Evolutionary conservation across 1,140 invertebrate species (phyloP), one percentile per base, ranked within the genome.

Genomic region (Papilio aristodemus): DNA sequence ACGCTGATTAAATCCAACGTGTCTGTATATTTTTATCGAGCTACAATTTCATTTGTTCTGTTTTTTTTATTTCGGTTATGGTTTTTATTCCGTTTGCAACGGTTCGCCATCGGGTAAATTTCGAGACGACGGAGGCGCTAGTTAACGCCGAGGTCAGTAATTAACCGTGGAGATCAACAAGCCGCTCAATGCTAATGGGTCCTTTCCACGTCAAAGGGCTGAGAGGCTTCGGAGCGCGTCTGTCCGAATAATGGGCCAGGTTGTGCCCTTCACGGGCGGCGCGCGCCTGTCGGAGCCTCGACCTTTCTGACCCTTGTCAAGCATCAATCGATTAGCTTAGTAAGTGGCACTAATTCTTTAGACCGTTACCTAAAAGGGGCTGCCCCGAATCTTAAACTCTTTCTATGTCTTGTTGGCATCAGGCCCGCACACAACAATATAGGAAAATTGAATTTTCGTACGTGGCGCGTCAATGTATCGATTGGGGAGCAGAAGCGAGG

Each of bases 221-320:
- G 79, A 86, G 83, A 85, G 84, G 87, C 85, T 85, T 84, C 75
- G 78, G 80, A 89, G 83, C 87, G 85, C 79, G 82, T 80, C 86
- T 86, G 86, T 85, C 83, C 85, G 85, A 85, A 87, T 89, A 89
- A 89, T 87, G 81, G 85, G 70, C 77, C 77, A 80, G 83, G 78
- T 78, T 79, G 75, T 78, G 74, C 76, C 76, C 77, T 76, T 74
- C 73, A 73, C 72, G 59, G 68, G 63, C 59, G 63, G 66, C 73
- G 62, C 70, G 67, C 73, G 62, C 70, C 64, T 69, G 73, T 67
- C 72, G 71, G 69, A 57, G 71, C 70, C 70, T 76, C 83, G 84
- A 86, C 84, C 82, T 75, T 75, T 70, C 73, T 78, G 88, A 90
- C 88, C 89, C 89, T 87, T 81, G 83, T 91, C 89, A 89, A 86